Base-by-base conservation (phyloP, 2,797 vertebrate genomes). In the Hybognathus amarus region DNA sequence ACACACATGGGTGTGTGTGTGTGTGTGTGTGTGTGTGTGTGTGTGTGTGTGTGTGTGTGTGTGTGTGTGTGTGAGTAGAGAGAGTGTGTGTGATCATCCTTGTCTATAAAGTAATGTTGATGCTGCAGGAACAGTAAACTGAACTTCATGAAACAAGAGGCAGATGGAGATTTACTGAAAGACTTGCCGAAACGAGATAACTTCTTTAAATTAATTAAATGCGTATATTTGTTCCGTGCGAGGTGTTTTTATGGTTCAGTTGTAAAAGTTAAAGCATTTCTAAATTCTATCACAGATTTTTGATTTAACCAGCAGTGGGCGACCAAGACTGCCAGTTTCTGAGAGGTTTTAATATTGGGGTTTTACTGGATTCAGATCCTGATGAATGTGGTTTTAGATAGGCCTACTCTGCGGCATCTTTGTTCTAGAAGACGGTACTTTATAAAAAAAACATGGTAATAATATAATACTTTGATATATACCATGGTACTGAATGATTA, bases 281-380 rank as follows among this genome's bases (percentile, higher is more conserved):
- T 20, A 0, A 20, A 7, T 73, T 12, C 9, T 20, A 0, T 6
- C 5, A 6, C 12, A 0, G 17, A 27, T 1, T 5, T 17, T 30
- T 11, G 9, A 3, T 3, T 6, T 17, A 1, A 7, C 70, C 70
- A 73, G 11, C 9, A 73, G 70, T 50, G 70, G 70, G 70, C 27
- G 45, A 52, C 27, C 30, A 3, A 73, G 27, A 33, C 47, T 7
- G 24, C 12, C 5, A 0, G 18, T 27, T 45, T 17, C 1, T 2
- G 3, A 42, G 42, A 45, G 40, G 67, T 8, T 67, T 50, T 24
- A 33, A 33, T 33, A 33, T 2, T 33, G 30, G n/a, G 67, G 4
- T 38, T 50, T 24, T 7, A 40, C 24, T 2, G n/a, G n/a, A 24
- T 7, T 8, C 1, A 15, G 18, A 22, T 10, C 6, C 20, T 66